phyloP scores from a whole-genome alignment of 2,797 vertebrate species.

The Simalia tracyae region DNA sequence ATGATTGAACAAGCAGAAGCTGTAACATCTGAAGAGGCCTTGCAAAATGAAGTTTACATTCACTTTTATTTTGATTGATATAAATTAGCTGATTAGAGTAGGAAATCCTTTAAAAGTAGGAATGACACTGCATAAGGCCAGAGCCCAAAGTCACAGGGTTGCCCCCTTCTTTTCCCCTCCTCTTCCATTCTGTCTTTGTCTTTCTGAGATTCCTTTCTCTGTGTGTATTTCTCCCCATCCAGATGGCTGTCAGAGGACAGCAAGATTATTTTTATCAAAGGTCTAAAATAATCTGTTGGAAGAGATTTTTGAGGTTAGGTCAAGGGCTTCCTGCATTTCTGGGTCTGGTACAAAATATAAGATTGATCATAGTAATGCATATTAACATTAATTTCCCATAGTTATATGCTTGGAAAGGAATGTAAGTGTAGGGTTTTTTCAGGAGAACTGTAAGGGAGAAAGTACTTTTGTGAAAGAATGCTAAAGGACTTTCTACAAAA shows the following conservation, averaged over 20 bases:
- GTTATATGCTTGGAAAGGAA: neutral
- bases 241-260: neutral
- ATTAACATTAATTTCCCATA: neutral
- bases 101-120: neutral
- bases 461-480: neutral
- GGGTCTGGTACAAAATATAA: neutral
- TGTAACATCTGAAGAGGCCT: neutral
- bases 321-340: neutral
- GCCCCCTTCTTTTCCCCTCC: neutral
- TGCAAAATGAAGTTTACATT: neutral
- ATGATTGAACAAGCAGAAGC: neutral
- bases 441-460: neutral
- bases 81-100: neutral
- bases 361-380: neutral
- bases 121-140: neutral
- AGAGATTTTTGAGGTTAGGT: neutral
- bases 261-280: neutral
- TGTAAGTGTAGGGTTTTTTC: too few species aligned
- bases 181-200: neutral
- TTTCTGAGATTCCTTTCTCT: neutral
- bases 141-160: neutral
- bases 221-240: neutral
- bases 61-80: neutral
- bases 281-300: neutral
- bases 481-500: neutral